Evolutionary conservation across 2,888 invertebrate species (phyloP).

Genomic region (Catocala sponsa): DNA sequence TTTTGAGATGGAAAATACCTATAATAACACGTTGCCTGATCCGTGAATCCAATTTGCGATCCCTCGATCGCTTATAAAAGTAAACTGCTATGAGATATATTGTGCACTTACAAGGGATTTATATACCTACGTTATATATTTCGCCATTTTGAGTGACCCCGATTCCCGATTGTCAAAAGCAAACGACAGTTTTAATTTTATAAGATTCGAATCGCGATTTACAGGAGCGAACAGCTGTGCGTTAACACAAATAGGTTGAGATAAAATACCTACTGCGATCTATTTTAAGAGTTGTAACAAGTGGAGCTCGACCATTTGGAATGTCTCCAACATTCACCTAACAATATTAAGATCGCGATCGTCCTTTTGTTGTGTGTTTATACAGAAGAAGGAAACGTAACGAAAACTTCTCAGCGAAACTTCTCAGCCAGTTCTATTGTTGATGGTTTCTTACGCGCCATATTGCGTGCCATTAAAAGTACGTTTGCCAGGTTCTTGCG

Average conservation of each 20-base stretch:
- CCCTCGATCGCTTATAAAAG: too few species aligned
- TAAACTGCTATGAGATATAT: too few species aligned
- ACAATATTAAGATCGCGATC: constrained; percentile 59
- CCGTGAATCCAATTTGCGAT: too few species aligned
- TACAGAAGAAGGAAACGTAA: constrained; percentile 29
- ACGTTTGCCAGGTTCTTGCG: too few species aligned
- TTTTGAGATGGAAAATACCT: too few species aligned
- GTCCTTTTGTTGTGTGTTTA: constrained; percentile 58
- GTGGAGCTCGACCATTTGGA: constrained; percentile 79
- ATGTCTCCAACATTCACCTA: constrained; percentile 74
- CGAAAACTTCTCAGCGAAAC: constrained; percentile 4
- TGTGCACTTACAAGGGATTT: too few species aligned
- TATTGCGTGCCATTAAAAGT: too few species aligned
- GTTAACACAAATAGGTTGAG: constrained; percentile 68
- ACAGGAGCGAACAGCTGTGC: constrained; percentile 66
- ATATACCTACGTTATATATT: too few species aligned
- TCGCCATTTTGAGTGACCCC: constrained; percentile 18
- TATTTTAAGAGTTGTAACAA: constrained; percentile 77
- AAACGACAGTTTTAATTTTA: constrained; percentile 28
- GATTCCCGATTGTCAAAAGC: constrained; percentile 20
- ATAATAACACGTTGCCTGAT: too few species aligned
- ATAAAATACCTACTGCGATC: constrained; percentile 73
- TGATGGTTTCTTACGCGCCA: too few species aligned
- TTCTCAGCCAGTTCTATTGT: too few species aligned
- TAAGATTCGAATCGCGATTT: constrained; percentile 54